These are phyloP conservation scores for Pomatorhinus ruficollis DNA, from an alignment of 2,113 vertebrate genomes.

Conservation along the genomic window DNA sequence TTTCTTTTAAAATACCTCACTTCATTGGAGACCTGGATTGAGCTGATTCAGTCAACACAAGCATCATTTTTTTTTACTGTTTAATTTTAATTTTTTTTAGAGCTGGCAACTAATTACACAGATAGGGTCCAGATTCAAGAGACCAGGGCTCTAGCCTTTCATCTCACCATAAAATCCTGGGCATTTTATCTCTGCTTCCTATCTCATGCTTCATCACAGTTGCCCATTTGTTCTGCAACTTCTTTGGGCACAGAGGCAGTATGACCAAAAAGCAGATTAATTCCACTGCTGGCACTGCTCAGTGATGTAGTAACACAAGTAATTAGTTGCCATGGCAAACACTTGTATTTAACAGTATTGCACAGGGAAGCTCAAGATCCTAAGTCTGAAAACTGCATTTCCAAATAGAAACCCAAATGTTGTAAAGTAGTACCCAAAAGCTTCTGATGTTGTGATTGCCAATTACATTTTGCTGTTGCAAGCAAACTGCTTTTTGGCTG, in stretches of 20 bases:
- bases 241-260: background rate
- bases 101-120: background rate
- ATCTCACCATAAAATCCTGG: background rate
- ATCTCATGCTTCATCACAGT: background rate
- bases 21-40: background rate
- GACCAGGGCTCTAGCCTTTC: background rate
- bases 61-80: background rate
- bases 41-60: background rate
- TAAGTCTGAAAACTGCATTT: background rate
- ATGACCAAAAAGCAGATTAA: background rate
- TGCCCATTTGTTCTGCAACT: background rate
- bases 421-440: background rate
- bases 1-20: background rate
- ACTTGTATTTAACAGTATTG: background rate
- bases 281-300: background rate
- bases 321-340: background rate
- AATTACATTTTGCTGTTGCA: background rate
- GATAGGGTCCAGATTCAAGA: background rate
- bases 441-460: background rate
- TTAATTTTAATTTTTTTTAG: background rate
- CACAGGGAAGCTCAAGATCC: background rate
- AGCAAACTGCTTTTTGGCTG: constrained; percentile 14
- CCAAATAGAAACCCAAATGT: background rate
- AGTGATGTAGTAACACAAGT: background rate
- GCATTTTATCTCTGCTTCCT: background rate